Evolutionary conservation across 2,888 invertebrate genomes (phyloP).

Genomic region (Heteromurus nitidus): DNA sequence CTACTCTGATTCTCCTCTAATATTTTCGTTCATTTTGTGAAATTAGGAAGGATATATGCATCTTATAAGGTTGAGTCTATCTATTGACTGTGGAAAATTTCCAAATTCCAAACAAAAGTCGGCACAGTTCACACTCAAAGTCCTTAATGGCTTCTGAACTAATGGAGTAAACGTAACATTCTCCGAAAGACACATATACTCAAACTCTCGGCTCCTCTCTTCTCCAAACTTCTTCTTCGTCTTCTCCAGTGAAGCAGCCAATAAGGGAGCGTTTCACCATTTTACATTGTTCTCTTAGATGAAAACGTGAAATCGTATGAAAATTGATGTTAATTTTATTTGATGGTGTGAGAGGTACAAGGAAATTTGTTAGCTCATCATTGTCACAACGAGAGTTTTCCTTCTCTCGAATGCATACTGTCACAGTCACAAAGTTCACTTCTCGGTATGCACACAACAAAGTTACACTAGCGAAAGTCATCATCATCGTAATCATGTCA

Average conservation of each 20-base stretch:
- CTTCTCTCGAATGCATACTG: neutral
- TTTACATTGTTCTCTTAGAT: no score
- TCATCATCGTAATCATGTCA: neutral
- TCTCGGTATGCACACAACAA: neutral
- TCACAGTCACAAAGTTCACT: conserved; percentile 3
- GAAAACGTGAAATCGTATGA: conserved; percentile 9
- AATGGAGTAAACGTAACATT: conserved; percentile 16
- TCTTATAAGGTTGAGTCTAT: no score
- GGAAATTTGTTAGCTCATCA: conserved; percentile 23
- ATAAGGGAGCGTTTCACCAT: no score
- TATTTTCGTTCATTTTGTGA: no score
- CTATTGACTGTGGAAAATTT: no score
- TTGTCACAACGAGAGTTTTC: conserved; percentile 27
- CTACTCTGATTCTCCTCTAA: no score
- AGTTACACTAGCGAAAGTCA: neutral
- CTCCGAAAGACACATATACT: neutral
- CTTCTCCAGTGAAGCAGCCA: neutral
- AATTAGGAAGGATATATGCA: no score
- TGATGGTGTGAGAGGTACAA: conserved; percentile 10
- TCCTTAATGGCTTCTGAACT: conserved; percentile 30
- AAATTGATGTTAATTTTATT: conserved; percentile 56
- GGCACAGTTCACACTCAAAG: neutral
- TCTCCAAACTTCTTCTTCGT: neutral
- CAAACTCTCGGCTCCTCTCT: neutral
- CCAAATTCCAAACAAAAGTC: neutral